These are phyloP conservation scores for Thalassaphorura encarpata DNA, from an alignment of 1,140 invertebrate genomes.

Conservation along the genomic window DNA sequence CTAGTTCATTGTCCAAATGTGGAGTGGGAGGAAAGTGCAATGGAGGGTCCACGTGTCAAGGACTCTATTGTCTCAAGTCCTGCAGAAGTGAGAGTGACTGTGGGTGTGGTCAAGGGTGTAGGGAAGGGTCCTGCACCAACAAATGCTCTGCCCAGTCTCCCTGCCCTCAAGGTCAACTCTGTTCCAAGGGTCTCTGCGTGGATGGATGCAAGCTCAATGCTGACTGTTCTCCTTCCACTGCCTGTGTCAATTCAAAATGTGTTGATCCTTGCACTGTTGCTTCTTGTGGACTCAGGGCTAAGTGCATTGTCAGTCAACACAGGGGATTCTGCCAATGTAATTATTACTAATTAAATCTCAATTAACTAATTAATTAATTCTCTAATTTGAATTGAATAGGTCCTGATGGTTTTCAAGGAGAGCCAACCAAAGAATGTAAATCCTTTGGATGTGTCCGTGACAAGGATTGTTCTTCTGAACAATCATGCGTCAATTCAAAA, in stretches of 20 bases:
- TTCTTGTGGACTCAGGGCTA: constrained; percentile 41
- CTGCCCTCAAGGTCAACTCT: constrained; percentile 59
- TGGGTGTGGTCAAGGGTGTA: constrained; percentile 35
- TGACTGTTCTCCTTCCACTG: constrained; percentile 69
- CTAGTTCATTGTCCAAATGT: constrained; percentile 50
- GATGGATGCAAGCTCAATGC: constrained; percentile 63
- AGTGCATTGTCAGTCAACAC: constrained; percentile 57
- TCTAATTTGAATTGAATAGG: too few relatives aligned
- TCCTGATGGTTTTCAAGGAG: constrained; percentile 57
- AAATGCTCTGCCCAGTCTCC: constrained; percentile 54
- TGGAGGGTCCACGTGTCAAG: constrained; percentile 43
- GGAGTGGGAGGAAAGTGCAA: constrained; percentile 61
- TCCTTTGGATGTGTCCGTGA: constrained; percentile 64
- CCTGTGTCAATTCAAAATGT: constrained; percentile 62
- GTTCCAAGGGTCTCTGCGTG: constrained; percentile 51
- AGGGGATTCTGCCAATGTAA: constrained; percentile 70
- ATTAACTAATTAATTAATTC: too few relatives aligned
- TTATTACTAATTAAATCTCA: too few relatives aligned
- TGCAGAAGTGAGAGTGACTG: constrained; percentile 34
- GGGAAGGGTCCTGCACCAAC: constrained; percentile 33
- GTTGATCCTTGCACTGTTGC: constrained; percentile 48
- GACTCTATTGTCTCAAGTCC: constrained; percentile 57
- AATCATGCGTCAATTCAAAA: constrained; percentile 52
- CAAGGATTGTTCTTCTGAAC: constrained; percentile 64
- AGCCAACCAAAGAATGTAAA: constrained; percentile 60